Evolutionary conservation across 2,888 invertebrate genomes (phyloP), one percentile per base, ranked within the genome.

Genomic region (Lottia scabra): DNA sequence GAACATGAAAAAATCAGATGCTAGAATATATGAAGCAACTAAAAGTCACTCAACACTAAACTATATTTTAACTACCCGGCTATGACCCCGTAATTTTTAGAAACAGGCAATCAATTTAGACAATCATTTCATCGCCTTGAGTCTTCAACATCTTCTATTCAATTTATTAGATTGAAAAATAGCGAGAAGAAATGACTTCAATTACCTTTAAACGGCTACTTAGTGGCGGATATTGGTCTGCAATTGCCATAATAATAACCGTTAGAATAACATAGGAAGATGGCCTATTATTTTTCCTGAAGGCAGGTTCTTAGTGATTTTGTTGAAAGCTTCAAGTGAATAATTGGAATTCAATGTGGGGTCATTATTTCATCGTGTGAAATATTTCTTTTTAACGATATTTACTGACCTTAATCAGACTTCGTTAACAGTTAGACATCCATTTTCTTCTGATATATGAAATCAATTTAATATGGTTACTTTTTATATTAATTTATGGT

Each of bases 121-220:
- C 56, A 19, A 23, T 56, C 19, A 56, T 56, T 56, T 56, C 19
- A 56, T 56, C 56, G 23, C 56, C 23, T 13, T 56, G 56, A 23
- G 56, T 56, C 12, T 23, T 56, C 56, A 56, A 12, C 56, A 23
- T 23, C 56, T 56, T 56, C 56, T 23, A 23, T 19, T 56, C 56
- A 56, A 56, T 56, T 13, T 56, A 19, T 13, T 23, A 56, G 56
- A 56, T 56, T 12, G 56, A 19, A 19, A 56, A 56, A 19, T 56
- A 56, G 56, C 23, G 56, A 56, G 23, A 23, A 8, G 56, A 13
- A 23, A 56, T 56, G 70, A 70, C 64, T 70, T 64, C 38, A 63
- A 70, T 70, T 70, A 70, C 70, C 27, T 38, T 64, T 65, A 48
- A 70, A 70, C 65, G 46, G 48, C 65, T 65, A 70, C 70, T 70